Base-by-base conservation (phyloP, 1,140 invertebrate species). In the Calliphora vicina region DNA sequence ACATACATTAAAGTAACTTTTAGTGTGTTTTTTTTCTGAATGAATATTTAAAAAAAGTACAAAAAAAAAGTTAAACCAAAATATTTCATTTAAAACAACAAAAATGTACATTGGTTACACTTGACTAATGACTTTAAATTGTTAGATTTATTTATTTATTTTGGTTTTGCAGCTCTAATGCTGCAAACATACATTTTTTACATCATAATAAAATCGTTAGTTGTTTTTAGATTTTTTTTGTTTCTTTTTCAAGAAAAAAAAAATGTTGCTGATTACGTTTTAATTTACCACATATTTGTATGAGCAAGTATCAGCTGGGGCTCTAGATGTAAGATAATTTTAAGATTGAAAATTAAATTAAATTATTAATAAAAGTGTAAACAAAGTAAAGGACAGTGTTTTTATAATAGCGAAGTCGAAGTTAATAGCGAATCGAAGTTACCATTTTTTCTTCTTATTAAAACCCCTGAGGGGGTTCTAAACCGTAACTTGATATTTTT, bases 71-170 rank as follows among this genome's bases (percentile, higher is more conserved):
- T 67, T 67, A 25, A 23, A n/a, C 0, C 4, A 57, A 57, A 57
- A 17, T n/a, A 57, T 17, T 57, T 57, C 35, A 35, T 35, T 35
- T 35, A 35, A 35, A 35, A n/a, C 13, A 57, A 57, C 15, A 57
- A 57, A 57, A 57, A 57, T 57, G 15, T 57, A 57, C 50, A 57
- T 78, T 20, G 74, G 35, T 78, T 78, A 78, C 74, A 78, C 74
- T 78, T 78, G 74, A 78, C 74, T 78, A 78, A 78, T 78, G 74
- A 78, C 74, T 78, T 78, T 43, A 78, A 45, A 43, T 43, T 78
- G 25, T 42, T 10, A 76, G 4, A 27, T 73, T 10, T 73, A 29
- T 73, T 73, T 73, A 15, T 26, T 73, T 15, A 17, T n/a, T 4
- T 35, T 35, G 2, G 2, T 35, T 35, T 35, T 5, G 6, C 35